Evolutionary conservation across 2,888 invertebrate species (phyloP), one percentile per base, ranked within the genome.

Genomic region (Brenthis hecate): DNA sequence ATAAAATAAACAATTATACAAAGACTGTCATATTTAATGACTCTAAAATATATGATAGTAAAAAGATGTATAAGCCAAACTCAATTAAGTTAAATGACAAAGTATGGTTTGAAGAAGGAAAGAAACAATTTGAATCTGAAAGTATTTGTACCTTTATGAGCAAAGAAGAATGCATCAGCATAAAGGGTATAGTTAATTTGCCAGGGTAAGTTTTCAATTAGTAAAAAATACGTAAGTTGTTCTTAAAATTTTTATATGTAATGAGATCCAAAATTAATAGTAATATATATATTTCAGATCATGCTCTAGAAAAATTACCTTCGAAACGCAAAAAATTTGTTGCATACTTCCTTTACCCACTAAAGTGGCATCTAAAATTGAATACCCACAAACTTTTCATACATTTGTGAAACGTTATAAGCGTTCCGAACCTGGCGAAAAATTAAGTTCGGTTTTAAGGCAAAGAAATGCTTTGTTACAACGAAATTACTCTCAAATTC

Each of bases 381-480:
- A 75, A 74, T 82, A 84, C 56, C 80, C 80, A 63, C 81, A 79
- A 56, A 67, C 56, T 19, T 13, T 71, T 55, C 55, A 70, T 43
- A 61, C 63, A n/a, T 14, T 56, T 1, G 5, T 62, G 5, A 69
- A 65, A 13, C 66, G 73, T 13, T 68, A 71, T n/a, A 77, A 76
- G 57, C 81, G 85, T 47, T 83, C 85, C 58, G 76, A 76, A 72
- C 75, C 57, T 48, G 75, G 74, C n/a, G 75, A 72, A 55, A 56
- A 77, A 61, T 74, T 78, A 53, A 82, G 71, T 69, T n/a, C 71
- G 48, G 76, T 77, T n/a, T 74, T 84, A 56, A 83, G 78, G 32
- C 91, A 91, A 77, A 84, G 89, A 75, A 82, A 87, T 47, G 74
- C 80, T 53, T 75, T 92, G 50, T 67, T 90, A 47, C 77, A 78